phyloP scores from a whole-genome alignment of 2,888 invertebrate genomes.

The Stenoptilia bipunctidactyla region DNA sequence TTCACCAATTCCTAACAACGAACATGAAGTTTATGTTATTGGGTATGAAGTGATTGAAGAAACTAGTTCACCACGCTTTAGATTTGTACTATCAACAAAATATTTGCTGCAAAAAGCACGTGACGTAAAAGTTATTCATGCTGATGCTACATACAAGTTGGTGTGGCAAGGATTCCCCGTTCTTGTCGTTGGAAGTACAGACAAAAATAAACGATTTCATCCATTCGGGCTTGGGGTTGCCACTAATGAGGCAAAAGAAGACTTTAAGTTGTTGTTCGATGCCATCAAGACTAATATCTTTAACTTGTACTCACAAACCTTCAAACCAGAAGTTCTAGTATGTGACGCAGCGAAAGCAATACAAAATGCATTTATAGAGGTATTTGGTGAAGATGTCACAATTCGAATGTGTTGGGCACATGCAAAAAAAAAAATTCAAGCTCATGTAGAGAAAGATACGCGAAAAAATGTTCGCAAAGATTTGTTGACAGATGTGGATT shows the following conservation, averaged over 20 bases:
- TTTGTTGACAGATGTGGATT: slow-evolving; percentile 15
- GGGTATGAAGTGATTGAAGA: slow-evolving; percentile 10
- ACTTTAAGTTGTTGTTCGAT: slow-evolving; percentile 17
- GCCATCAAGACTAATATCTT: slow-evolving; percentile 12
- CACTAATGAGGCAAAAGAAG: slow-evolving; percentile 15
- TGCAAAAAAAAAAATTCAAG: slow-evolving; percentile 19
- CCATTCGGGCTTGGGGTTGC: slow-evolving; percentile 15
- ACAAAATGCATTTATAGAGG: slow-evolving; percentile 14
- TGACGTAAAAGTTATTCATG: slow-evolving; percentile 11
- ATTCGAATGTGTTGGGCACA: slow-evolving; percentile 21
- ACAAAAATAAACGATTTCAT: slow-evolving; percentile 16
- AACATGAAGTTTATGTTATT: slow-evolving; percentile 12
- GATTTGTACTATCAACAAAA: slow-evolving; percentile 12
- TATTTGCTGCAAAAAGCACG: slow-evolving; percentile 2
- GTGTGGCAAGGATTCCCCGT: slow-evolving; percentile 22
- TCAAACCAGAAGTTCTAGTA: too few species aligned
- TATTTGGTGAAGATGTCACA: slow-evolving; percentile 16
- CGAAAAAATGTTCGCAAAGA: slow-evolving; percentile 14
- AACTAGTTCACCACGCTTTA: slow-evolving; percentile 9
- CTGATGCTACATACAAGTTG: slow-evolving; percentile 15
- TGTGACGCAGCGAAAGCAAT: too few species aligned
- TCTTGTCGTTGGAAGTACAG: slow-evolving; percentile 18
- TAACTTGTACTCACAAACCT: slow-evolving; percentile 8
- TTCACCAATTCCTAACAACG: slow-evolving; percentile 12
- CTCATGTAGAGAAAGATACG: slow-evolving; percentile 13